Base-by-base conservation (phyloP, 2,797 vertebrate genomes). In the Tangara arthus region DNA sequence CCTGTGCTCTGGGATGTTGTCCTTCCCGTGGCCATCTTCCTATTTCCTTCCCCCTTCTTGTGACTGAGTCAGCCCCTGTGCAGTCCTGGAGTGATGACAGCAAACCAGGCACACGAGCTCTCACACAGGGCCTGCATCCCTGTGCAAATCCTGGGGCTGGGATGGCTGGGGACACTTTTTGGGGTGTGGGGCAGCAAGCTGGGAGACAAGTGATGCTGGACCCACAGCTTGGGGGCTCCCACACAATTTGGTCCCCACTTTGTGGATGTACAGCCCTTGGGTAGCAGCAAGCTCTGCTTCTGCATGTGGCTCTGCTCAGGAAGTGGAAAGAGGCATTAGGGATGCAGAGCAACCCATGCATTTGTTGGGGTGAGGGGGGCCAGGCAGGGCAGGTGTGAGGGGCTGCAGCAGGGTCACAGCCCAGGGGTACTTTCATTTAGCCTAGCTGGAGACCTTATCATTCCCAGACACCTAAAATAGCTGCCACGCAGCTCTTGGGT, bases 211-310 rank as follows among this genome's bases (percentile, higher is more conserved):
- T 3, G 39, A 52, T 19, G 42, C 50, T 73, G 61, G 71, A 14
- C 4, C 2, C 37, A 21, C 16, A 34, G 57, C 41, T 39, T 0
- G 0, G 37, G 57, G 28, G 8, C 49, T 68, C 28, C 41, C 1
- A 0, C 0, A 1, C 15, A 5, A 0, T 35, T 17, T 84, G 42
- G n/a, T 72, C 37, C n/a, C 34, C 3, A 0, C 23, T 73, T 26
- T 15, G 44, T 44, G 57, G 28, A 30, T 9, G 32, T 73, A 37
- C 50, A 84, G 57, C 39, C 53, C 5, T 1, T 19, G 35, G 24
- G 30, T 30, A 53, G 57, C 71, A 47, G 14, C 22, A 35, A 28
- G 34, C 49, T 65, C 37, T 44, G 53, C 57, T 82, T 57, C 37
- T 61, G 63, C 28, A 4, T 6, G 21, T 1, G 2, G 17, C 20